Evolutionary conservation across 2,888 invertebrate genomes (phyloP).

Genomic region (Diaphora mendica): DNA sequence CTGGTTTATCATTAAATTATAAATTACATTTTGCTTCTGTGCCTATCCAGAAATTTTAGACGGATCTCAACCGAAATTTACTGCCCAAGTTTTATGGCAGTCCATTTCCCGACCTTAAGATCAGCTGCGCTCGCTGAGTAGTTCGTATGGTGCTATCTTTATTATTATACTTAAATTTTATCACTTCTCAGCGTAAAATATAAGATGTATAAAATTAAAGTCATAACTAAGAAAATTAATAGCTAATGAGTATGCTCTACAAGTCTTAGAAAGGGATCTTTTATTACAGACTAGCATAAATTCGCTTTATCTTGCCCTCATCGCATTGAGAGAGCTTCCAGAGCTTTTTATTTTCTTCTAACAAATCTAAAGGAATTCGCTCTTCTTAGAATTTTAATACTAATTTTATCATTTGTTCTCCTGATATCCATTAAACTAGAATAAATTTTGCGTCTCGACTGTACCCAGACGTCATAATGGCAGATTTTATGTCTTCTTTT

Average conservation of each 20-base stretch:
- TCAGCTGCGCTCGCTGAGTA: conserved; percentile 48
- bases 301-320: conserved; percentile 59
- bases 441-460: conserved; percentile 30
- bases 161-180: conserved; percentile 61
- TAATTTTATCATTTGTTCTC: conserved; percentile 46
- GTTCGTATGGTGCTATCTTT: conserved; percentile 46
- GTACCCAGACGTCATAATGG: conserved; percentile 24
- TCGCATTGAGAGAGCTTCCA: conserved; percentile 44
- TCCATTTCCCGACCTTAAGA: conserved; percentile 35
- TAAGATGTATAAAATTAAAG: conserved; percentile 66
- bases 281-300: conserved; percentile 66
- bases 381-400: conserved; percentile 49
- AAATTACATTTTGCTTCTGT: background rate
- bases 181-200: conserved; percentile 59
- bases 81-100: conserved; percentile 29
- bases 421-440: conserved; percentile 30
- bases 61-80: conserved; percentile 13
- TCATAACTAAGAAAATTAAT: conserved; percentile 76
- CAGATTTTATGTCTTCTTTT: conserved; percentile 37
- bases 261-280: conserved; percentile 72
- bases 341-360: conserved; percentile 62
- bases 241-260: conserved; percentile 76
- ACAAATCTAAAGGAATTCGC: conserved; percentile 54
- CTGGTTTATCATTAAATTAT: background rate
- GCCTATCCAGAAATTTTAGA: conserved; percentile 29